Conservation (phyloP, 2,797 vertebrate species). For the Lepus townsendii region DNA sequence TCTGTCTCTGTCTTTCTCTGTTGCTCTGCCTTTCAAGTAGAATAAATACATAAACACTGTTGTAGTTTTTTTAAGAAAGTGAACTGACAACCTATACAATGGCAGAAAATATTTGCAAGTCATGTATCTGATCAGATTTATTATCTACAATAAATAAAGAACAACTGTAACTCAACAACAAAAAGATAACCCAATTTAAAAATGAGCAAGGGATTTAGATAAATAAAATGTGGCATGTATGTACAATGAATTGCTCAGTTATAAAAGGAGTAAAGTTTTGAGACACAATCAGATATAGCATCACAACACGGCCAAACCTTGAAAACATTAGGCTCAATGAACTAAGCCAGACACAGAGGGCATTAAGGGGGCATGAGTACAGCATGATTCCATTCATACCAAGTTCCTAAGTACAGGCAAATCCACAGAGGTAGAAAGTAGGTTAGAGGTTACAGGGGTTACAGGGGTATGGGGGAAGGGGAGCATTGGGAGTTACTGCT, state of each 20-base stretch:
- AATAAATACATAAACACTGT: too few relatives aligned
- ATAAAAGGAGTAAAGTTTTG: background rate
- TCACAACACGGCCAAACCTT: too few relatives aligned
- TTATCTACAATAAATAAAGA: constrained; percentile 4
- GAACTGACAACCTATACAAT: background rate
- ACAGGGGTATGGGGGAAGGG: too few relatives aligned
- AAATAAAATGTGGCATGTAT: background rate
- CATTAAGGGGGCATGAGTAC: too few relatives aligned
- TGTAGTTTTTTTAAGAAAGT: background rate
- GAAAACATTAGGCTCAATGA: background rate
- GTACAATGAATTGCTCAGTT: background rate
- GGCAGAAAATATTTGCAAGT: background rate
- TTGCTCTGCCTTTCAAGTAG: too few relatives aligned
- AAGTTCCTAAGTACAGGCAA: background rate
- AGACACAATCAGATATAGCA: background rate
- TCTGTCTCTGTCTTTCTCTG: too few relatives aligned
- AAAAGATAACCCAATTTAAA: constrained; percentile 20
- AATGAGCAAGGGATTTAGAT: background rate
- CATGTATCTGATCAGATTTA: background rate
- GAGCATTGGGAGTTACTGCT: background rate
- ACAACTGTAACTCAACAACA: background rate
- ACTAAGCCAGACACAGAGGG: background rate
- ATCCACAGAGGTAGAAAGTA: background rate
- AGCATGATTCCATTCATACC: background rate
- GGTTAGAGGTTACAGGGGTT: background rate